phyloP scores from a whole-genome alignment of 2,113 vertebrate genomes.

The Columba janthina region DNA sequence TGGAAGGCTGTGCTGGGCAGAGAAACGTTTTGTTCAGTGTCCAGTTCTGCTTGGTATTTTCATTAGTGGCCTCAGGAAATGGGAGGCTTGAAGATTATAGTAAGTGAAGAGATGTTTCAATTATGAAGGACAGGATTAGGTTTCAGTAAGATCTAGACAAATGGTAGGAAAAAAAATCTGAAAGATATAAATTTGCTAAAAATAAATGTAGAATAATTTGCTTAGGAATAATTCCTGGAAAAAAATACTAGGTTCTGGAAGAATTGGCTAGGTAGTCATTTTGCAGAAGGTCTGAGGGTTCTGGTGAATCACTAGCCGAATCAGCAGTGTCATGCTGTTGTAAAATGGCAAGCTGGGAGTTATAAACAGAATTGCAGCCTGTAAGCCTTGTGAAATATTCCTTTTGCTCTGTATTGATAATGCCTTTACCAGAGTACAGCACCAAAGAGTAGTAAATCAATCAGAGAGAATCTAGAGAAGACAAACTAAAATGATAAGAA shows the following conservation, averaged over 20 bases:
- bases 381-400: background rate
- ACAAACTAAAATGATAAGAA: background rate
- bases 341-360: conserved; percentile 51
- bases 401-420: conserved; percentile 1
- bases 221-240: background rate
- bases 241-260: background rate
- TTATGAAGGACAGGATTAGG: background rate
- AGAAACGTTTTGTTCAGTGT: background rate
- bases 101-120: background rate
- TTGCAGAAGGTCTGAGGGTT: conserved; percentile 35
- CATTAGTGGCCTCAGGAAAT: background rate
- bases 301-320: conserved; percentile 62
- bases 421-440: background rate
- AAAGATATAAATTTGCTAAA: background rate
- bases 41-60: conserved; percentile 2
- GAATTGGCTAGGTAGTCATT: conserved; percentile 51
- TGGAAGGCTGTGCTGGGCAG: background rate
- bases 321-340: conserved; percentile 59
- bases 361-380: conserved; percentile 39
- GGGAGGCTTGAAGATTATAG: background rate
- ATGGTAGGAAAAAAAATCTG: background rate
- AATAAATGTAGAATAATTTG: background rate
- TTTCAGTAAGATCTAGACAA: background rate
- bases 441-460: background rate
- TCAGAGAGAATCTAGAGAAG: background rate